These are phyloP conservation scores for Dynastes tityus DNA, from an alignment of 2,888 invertebrate genomes.

Conservation along the genomic window DNA sequence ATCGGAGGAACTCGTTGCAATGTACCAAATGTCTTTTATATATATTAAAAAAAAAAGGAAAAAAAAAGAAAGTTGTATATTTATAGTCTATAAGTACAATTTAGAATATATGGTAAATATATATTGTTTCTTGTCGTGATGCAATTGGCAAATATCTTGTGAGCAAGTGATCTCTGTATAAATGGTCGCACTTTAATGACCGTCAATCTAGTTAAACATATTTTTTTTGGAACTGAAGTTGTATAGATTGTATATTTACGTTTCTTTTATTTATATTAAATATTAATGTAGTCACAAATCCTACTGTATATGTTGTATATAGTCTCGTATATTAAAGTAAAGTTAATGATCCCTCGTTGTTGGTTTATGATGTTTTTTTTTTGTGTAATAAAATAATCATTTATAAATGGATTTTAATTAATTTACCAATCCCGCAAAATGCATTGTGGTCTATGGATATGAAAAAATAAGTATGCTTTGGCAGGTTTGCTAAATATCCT, in stretches of 20 bases:
- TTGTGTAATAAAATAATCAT: conserved; percentile 64
- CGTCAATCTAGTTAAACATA: conserved; percentile 48
- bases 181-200: conserved; percentile 34
- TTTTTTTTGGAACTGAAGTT: conserved; percentile 65
- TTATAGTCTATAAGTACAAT: conserved; percentile 53
- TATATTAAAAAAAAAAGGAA: conserved; percentile 39
- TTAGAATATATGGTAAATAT: conserved; percentile 48
- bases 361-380: conserved; percentile 64
- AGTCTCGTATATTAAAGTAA: conserved; percentile 65
- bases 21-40: conserved; percentile 54
- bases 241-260: conserved; percentile 64
- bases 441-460: too few relatives aligned
- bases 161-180: conserved; percentile 66
- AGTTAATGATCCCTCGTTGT: conserved; percentile 63
- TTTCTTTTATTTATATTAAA: conserved; percentile 63
- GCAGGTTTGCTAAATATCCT: too few relatives aligned
- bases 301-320: conserved; percentile 67
- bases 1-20: conserved; percentile 52
- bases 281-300: conserved; percentile 54
- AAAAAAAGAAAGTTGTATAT: conserved; percentile 37
- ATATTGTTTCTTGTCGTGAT: conserved; percentile 60
- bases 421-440: not conserved
- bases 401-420: conserved; percentile 46
- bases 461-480: too few relatives aligned
- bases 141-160: conserved; percentile 56